Base-by-base conservation (phyloP, 2,797 vertebrate genomes). In the Sardinella longiceps region DNA sequence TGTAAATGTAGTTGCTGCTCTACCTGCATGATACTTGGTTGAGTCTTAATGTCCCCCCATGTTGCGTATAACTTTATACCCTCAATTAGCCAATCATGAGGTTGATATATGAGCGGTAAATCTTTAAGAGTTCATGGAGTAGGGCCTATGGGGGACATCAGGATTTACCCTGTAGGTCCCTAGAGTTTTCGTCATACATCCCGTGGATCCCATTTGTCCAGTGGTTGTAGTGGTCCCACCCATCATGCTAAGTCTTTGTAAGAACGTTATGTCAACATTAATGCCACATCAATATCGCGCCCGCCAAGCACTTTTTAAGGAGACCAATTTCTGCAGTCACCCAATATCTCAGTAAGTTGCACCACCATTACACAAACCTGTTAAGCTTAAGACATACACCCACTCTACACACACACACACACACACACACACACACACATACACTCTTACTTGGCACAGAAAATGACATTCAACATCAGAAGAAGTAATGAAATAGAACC, bases 391-490 rank as follows among this genome's bases (percentile, higher is more conserved):
- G 33, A 74, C 33, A 15, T 14, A 77, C 1, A 18, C 37, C 70
- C 33, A 2, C 70, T 3, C 33, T 25, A 48, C 7, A 48, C 9
- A 48, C 46, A 48, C 46, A 48, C 45, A 46, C 6, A 46, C 45
- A 46, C 45, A 46, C 45, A 46, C 45, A 46, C 45, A 46, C 45
- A 46, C 45, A 46, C 2, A 46, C 6, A 46, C 46, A 48, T 10
- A 48, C 46, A 48, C 60, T 20, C 7, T 12, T 25, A 11, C 14
- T 70, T 77, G 37, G 70, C 70, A 43, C 20, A 20, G 37, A 23
- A 77, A 77, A 39, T 39, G 70, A 77, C 70, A 77, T 77, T 77
- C 15, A 43, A 77, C 70, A 77, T 77, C 70, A 77, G 70, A 9
- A 77, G 10, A 43, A 20, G 37, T 39, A 77, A 43, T 77, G 37